Conservation (phyloP, 2,888 invertebrate species). For the Heliconius cydno region DNA sequence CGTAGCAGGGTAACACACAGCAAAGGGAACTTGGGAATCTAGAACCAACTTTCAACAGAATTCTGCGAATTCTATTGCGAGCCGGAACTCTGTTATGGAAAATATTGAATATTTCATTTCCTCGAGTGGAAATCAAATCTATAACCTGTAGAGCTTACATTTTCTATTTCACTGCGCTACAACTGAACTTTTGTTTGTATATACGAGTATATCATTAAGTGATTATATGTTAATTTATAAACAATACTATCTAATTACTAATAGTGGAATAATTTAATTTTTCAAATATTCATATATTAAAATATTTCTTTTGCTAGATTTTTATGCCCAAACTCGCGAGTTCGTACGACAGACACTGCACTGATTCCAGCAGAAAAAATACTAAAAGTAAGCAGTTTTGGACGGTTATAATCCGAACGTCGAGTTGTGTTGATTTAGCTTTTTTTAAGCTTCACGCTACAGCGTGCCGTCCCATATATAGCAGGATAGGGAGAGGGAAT, state of each 20-base stretch:
- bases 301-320: slow-evolving; percentile 10
- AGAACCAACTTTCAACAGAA: background rate
- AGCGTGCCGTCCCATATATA: too few relatives aligned
- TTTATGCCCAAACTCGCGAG: slow-evolving; percentile 32
- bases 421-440: slow-evolving; percentile 58
- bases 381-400: slow-evolving; percentile 72
- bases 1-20: too few relatives aligned
- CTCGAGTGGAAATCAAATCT: too few relatives aligned
- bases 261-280: slow-evolving; percentile 4
- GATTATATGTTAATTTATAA: too few relatives aligned
- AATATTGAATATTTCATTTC: too few relatives aligned
- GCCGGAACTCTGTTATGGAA: background rate
- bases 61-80: background rate
- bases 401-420: slow-evolving; percentile 73
- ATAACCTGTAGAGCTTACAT: too few relatives aligned
- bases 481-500: background rate
- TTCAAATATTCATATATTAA: background rate
- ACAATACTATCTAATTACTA: background rate
- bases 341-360: slow-evolving; percentile 32
- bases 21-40: too few relatives aligned
- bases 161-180: too few relatives aligned
- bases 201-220: too few relatives aligned
- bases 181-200: too few relatives aligned
- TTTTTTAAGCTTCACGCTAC: background rate
- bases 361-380: slow-evolving; percentile 49